Conservation (phyloP, 2,113 vertebrate genomes). For the Hemiscyllium ocellatum region DNA sequence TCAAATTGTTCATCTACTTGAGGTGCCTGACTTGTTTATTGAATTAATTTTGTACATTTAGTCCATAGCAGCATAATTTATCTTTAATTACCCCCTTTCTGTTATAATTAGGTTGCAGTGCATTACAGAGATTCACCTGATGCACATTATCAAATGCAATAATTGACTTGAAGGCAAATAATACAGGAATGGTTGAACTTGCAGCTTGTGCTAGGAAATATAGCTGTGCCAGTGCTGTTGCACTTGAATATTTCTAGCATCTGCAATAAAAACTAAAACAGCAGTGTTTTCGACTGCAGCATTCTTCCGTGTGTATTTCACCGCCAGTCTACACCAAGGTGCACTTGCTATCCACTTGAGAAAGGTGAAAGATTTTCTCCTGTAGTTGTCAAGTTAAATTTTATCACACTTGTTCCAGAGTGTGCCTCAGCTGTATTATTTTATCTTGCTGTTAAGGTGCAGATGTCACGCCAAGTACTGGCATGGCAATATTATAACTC, state of each 20-base stretch:
- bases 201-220: not conserved
- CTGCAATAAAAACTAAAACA: not conserved
- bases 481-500: no score
- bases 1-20: not conserved
- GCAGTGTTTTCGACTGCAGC: not conserved
- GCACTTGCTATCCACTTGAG: not conserved
- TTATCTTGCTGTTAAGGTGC: not conserved
- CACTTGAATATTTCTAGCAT: not conserved
- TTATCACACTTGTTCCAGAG: not conserved
- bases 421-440: not conserved
- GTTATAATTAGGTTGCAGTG: slow-evolving; percentile 46
- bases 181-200: not conserved
- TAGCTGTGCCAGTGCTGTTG: not conserved
- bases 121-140: slow-evolving; percentile 40
- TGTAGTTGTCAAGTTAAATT: not conserved
- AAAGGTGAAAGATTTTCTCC: not conserved
- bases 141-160: slow-evolving; percentile 43
- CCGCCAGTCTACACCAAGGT: not conserved
- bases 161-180: not conserved
- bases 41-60: slow-evolving; percentile 56
- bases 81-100: slow-evolving; percentile 50
- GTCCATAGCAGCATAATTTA: slow-evolving; percentile 50
- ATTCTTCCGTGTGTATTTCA: not conserved
- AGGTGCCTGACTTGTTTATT: not conserved
- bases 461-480: not conserved